phyloP scores from a whole-genome alignment of 2,113 vertebrate genomes.

The Oryzias celebensis region DNA sequence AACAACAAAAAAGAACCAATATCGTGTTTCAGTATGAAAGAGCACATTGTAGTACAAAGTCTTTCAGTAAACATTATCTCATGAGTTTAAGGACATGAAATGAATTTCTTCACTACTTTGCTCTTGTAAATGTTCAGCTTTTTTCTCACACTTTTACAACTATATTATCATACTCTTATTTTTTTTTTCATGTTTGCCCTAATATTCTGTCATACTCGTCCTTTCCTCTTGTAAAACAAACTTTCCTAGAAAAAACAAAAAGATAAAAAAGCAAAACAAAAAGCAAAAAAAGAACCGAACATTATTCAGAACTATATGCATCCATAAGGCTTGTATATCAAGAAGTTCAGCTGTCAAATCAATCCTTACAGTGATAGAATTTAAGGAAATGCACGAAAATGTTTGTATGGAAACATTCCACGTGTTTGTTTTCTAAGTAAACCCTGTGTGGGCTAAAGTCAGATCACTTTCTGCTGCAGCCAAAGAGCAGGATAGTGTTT shows the following conservation, averaged over 20 bases:
- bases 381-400: neutral
- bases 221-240: too few species aligned
- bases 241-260: neutral
- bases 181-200: too few species aligned
- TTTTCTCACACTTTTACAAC: too few species aligned
- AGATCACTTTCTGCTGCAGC: constrained; percentile 31
- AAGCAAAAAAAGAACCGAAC: constrained; percentile 13
- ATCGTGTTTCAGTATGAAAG: too few species aligned
- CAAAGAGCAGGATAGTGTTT: constrained; percentile 41
- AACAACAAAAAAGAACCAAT: too few species aligned
- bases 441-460: constrained; percentile 44
- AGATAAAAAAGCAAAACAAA: constrained; percentile 21
- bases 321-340: constrained; percentile 27
- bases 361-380: neutral
- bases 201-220: too few species aligned
- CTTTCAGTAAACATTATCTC: too few species aligned
- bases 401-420: constrained; percentile 37
- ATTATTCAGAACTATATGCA: constrained; percentile 25
- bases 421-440: constrained; percentile 32
- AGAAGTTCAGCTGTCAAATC: constrained; percentile 11
- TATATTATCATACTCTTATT: too few species aligned
- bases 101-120: too few species aligned
- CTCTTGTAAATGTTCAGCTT: too few species aligned
- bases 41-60: too few species aligned
- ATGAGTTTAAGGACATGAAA: too few species aligned